Percentiles rank a stretch among this genome's conserved stretches.
Evolutionary conservation across 2,797 vertebrate species (phyloP).

Genomic region (Telmatherina bonti): DNA sequence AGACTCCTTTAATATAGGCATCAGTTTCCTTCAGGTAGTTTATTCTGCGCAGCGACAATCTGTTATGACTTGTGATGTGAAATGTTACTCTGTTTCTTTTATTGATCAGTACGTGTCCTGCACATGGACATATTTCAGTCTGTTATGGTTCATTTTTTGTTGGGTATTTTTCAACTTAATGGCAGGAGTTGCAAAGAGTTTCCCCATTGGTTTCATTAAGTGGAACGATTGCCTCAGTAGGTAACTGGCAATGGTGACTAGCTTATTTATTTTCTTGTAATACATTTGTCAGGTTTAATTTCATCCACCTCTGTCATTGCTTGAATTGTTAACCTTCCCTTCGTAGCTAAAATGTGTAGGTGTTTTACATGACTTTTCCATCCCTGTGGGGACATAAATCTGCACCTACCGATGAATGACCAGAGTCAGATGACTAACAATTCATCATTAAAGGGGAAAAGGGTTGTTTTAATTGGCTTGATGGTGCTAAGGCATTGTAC

Average conservation of each 20-base stretch:
- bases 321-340: constrained; percentile 14
- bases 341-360: constrained; percentile 13
- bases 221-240: constrained; percentile 18
- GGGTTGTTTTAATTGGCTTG: constrained; percentile 66
- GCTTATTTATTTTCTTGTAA: neutral
- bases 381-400: constrained; percentile 17
- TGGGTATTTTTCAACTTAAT: constrained; percentile 9
- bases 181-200: neutral
- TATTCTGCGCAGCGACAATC: neutral
- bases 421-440: constrained; percentile 34
- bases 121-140: constrained; percentile 11
- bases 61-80: constrained; percentile 12
- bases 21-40: constrained; percentile 7
- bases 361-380: constrained; percentile 29
- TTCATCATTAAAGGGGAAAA: constrained; percentile 51
- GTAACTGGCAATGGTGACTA: constrained; percentile 2
- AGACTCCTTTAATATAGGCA: constrained; percentile 11
- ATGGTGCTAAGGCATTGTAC: constrained; percentile 52
- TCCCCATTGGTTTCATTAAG: constrained; percentile 5
- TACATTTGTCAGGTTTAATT: neutral
- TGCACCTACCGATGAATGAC: constrained; percentile 18
- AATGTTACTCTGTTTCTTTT: constrained; percentile 6
- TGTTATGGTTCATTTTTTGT: constrained; percentile 7
- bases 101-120: constrained; percentile 2
- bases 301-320: neutral